Percentiles rank a stretch among this genome's conserved stretches.
These are phyloP conservation scores for Amazona guildingii DNA, from an alignment of 2,113 vertebrate species.

Conservation along the genomic window DNA sequence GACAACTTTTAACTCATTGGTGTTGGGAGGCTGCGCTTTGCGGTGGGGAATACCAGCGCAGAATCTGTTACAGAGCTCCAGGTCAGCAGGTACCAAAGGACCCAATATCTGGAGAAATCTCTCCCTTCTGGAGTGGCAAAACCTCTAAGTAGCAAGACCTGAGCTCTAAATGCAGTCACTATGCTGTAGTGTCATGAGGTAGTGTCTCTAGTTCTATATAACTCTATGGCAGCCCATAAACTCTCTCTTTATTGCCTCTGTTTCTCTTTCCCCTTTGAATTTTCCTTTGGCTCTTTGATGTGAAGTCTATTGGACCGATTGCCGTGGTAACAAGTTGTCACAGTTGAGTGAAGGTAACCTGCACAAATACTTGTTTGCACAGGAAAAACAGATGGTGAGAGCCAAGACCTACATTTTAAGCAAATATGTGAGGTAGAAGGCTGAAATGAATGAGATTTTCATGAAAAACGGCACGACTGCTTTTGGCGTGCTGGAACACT, in stretches of 20 bases:
- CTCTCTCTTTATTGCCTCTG: not conserved
- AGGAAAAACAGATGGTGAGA: not conserved
- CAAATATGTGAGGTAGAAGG: slow-evolving; percentile 40
- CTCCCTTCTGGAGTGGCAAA: slow-evolving; percentile 31
- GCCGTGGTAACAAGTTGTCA: slow-evolving; percentile 46
- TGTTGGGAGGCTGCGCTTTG: slow-evolving; percentile 56
- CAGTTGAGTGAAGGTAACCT: slow-evolving; percentile 20
- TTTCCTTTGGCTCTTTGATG: slow-evolving; percentile 38
- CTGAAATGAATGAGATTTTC: slow-evolving; percentile 40
- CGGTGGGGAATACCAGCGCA: slow-evolving; percentile 50
- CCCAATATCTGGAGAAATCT: slow-evolving; percentile 41
- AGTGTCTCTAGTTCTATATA: not conserved
- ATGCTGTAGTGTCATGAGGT: not conserved
- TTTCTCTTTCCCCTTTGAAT: not conserved
- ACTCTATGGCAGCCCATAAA: not conserved
- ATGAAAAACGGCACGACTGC: not conserved
- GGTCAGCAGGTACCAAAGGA: slow-evolving; percentile 41
- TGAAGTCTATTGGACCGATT: not conserved
- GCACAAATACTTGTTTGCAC: slow-evolving; percentile 55
- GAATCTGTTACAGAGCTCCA: slow-evolving; percentile 41
- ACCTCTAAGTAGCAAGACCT: not conserved
- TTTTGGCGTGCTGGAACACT: not conserved
- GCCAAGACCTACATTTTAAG: slow-evolving; percentile 52
- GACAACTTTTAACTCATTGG: slow-evolving; percentile 74
- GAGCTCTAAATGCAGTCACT: not conserved